Evolutionary conservation across 53 echinoderm and acorn worm genomes (phyloP).

Genomic region (Apostichopus leukothele): DNA sequence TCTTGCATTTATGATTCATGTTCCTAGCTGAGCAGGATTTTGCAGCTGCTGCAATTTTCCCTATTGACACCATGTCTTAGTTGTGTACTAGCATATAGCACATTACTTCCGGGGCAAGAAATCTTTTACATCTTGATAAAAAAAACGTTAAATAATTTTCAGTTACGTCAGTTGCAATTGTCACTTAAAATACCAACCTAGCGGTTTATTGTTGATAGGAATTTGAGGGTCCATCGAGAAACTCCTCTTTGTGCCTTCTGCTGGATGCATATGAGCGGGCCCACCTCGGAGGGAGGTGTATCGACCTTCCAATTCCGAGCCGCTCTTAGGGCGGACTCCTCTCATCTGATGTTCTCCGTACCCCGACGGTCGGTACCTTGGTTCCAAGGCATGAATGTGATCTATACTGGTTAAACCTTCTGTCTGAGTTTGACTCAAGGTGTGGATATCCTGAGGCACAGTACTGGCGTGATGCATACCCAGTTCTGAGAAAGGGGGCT

Average conservation of each 20-base stretch:
- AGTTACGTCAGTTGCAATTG: too few species aligned
- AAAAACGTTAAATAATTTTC: too few species aligned
- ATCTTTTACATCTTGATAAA: too few species aligned
- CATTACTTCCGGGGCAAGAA: too few species aligned
- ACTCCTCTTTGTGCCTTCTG: neutral
- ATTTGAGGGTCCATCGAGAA: constrained; percentile 27
- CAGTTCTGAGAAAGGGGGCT: neutral
- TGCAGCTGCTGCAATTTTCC: too few species aligned
- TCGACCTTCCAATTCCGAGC: constrained; percentile 8
- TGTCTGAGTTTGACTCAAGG: neutral
- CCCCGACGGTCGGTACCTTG: neutral
- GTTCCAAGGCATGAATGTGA: constrained; percentile 22
- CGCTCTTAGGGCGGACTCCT: constrained; percentile 12
- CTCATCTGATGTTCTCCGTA: neutral
- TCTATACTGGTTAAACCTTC: neutral
- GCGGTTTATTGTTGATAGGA: neutral
- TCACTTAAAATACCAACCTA: constrained; percentile 4
- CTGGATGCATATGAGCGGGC: neutral
- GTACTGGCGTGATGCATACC: constrained; percentile 1
- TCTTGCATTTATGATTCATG: too few species aligned
- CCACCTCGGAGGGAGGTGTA: constrained; percentile 1
- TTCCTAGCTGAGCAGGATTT: too few species aligned
- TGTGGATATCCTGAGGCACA: constrained; percentile 31
- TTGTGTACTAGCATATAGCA: too few species aligned
- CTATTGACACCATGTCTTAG: too few species aligned